Percentiles rank a stretch among this genome's conserved stretches.
Conservation (phyloP, 2,113 vertebrate species). For the Toxostoma redivivum region DNA sequence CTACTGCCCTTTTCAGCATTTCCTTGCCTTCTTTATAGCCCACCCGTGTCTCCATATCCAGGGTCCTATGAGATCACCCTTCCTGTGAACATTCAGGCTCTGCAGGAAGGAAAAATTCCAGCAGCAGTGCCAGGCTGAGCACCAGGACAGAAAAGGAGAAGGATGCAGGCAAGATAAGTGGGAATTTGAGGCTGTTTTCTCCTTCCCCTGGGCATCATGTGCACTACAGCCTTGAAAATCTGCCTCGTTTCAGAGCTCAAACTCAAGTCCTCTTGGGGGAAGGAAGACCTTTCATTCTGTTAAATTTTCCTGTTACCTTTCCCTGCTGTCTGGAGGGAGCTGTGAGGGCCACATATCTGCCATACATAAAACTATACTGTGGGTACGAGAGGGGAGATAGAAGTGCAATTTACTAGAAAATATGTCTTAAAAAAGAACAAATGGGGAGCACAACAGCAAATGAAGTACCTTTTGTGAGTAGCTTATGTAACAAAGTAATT, state of each 20-base stretch:
- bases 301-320: not conserved
- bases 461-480: not conserved
- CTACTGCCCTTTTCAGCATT: not conserved
- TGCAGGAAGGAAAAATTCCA: not conserved
- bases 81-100: not conserved
- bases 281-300: not conserved
- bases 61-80: not conserved
- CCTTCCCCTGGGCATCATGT: not conserved
- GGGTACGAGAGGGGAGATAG: not conserved
- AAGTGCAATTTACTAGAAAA: not conserved
- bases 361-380: rapidly evolving
- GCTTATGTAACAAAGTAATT: not conserved
- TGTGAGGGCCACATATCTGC: not conserved
- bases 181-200: not conserved
- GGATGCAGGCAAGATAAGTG: not conserved
- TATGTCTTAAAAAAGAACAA: not conserved
- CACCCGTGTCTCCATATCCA: not conserved
- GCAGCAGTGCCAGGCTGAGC: not conserved
- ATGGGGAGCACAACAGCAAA: not conserved
- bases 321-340: not conserved
- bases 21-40: not conserved
- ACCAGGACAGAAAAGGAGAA: not conserved
- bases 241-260: not conserved
- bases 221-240: not conserved
- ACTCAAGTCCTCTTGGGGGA: not conserved